A percentile compares a stretch with the other conserved stretches of the same genome.
Evolutionary conservation across 2,797 vertebrate species (phyloP).

Genomic region (Phyllotis vaccarum): DNA sequence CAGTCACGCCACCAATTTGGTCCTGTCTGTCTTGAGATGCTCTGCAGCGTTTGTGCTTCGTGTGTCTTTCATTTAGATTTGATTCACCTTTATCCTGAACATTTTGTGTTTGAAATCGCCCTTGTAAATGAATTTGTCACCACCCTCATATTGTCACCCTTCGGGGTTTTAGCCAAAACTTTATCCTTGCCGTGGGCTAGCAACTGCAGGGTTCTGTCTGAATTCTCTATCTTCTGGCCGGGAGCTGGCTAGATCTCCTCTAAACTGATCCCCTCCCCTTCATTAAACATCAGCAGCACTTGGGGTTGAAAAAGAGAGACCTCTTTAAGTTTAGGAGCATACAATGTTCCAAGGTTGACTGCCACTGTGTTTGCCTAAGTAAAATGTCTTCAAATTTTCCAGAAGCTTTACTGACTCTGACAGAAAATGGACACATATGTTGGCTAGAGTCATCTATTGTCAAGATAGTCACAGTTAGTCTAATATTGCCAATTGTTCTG

Average conservation of each 20-base stretch:
- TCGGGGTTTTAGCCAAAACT: constrained; percentile 96
- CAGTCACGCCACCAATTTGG: constrained; percentile 97
- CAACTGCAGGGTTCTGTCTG: constrained; percentile 96
- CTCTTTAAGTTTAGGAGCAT: constrained; percentile 98
- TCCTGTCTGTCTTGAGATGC: constrained; percentile 99
- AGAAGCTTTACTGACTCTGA: neutral
- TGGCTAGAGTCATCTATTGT: constrained; percentile 99
- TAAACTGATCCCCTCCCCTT: constrained; percentile 98
- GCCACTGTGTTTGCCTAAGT: neutral
- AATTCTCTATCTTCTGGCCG: constrained; percentile 99
- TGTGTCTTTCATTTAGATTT: constrained; percentile 99
- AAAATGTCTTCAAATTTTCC: neutral
- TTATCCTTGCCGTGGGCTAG: constrained; percentile 98
- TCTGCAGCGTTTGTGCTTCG: constrained; percentile 98
- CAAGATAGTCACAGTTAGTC: constrained; percentile 98
- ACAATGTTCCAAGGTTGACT: constrained; percentile 94
- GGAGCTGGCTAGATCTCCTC: constrained; percentile 97
- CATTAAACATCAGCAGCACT: constrained; percentile 99
- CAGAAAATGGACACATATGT: constrained; percentile 90
- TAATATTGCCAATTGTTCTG: constrained; percentile 99
- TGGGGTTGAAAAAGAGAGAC: constrained; percentile 99
- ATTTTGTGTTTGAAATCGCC: constrained; percentile 99
- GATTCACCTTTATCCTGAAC: constrained; percentile 99
- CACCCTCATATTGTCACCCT: constrained; percentile 99
- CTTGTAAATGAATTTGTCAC: constrained; percentile 98